Conservation (phyloP, 2,888 invertebrate species). For the Drosophila tanythrix region DNA sequence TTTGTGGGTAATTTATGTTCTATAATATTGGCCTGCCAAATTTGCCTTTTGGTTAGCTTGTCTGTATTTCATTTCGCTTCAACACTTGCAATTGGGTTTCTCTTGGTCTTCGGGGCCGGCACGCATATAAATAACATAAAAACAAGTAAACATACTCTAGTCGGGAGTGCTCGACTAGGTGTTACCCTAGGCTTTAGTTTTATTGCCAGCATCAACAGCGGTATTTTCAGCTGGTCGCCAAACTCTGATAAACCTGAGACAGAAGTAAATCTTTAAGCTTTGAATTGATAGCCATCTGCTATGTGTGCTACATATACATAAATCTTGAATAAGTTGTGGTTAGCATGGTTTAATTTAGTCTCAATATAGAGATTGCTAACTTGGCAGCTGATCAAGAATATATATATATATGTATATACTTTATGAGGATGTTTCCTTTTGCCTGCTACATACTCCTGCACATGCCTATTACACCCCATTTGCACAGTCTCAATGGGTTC, state of each 20-base stretch:
- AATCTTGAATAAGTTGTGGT: not conserved
- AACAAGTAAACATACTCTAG: slow-evolving; percentile 6
- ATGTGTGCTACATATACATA: not conserved
- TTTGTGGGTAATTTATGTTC: slow-evolving; percentile 66
- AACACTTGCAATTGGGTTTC: slow-evolving; percentile 48
- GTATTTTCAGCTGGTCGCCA: not conserved
- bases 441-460: not conserved
- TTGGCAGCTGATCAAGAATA: not conserved
- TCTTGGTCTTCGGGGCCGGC: not conserved
- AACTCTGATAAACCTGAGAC: not conserved
- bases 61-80: slow-evolving; percentile 47
- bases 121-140: slow-evolving; percentile 72
- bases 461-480: not conserved
- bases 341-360: not conserved
- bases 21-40: slow-evolving; percentile 56
- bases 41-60: slow-evolving; percentile 35
- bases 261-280: not conserved
- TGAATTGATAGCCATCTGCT: not conserved
- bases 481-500: not conserved
- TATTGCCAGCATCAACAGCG: not conserved
- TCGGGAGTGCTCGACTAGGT: not conserved
- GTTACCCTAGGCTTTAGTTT: not conserved
- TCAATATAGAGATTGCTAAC: not conserved
- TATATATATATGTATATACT: not conserved
- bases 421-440: not conserved